phyloP scores from a whole-genome alignment of 1,140 invertebrate genomes.

The Phymorhynchus buccinoides region DNA sequence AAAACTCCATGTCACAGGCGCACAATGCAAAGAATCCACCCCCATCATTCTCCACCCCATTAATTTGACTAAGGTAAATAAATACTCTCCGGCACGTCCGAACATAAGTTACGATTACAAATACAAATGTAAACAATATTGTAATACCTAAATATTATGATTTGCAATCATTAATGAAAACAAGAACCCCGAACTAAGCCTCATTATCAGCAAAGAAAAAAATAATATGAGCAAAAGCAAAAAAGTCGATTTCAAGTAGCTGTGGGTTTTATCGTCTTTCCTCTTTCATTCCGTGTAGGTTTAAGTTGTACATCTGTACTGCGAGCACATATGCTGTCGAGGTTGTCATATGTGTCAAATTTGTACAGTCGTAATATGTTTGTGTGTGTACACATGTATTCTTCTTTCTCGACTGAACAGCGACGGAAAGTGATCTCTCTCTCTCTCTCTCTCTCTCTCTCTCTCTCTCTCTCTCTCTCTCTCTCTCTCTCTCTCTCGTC shows the following conservation, averaged over 20 bases:
- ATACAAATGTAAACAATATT: no score
- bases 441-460: no score
- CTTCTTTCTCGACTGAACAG: neutral
- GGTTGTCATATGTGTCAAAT: neutral
- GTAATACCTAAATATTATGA: neutral
- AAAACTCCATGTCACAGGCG: neutral
- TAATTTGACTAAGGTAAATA: neutral
- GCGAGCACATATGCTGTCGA: neutral
- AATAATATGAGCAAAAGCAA: neutral
- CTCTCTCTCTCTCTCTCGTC: neutral
- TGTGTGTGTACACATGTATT: neutral
- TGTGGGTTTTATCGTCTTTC: conserved; percentile 11
- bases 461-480: no score
- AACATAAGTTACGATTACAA: neutral
- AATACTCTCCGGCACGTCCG: neutral
- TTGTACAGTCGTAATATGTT: neutral
- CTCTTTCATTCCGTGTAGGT: neutral
- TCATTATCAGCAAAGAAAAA: neutral
- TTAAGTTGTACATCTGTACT: conserved; percentile 3
- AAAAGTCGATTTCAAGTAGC: neutral
- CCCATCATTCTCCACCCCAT: neutral
- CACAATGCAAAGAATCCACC: no score
- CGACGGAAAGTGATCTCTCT: no score
- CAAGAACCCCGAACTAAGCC: neutral
- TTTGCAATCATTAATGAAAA: neutral